A percentile compares a stretch with the other conserved stretches of the same genome.
Evolutionary conservation across 2,888 invertebrate genomes (phyloP).

Genomic region (Ichneumon xanthorius): DNA sequence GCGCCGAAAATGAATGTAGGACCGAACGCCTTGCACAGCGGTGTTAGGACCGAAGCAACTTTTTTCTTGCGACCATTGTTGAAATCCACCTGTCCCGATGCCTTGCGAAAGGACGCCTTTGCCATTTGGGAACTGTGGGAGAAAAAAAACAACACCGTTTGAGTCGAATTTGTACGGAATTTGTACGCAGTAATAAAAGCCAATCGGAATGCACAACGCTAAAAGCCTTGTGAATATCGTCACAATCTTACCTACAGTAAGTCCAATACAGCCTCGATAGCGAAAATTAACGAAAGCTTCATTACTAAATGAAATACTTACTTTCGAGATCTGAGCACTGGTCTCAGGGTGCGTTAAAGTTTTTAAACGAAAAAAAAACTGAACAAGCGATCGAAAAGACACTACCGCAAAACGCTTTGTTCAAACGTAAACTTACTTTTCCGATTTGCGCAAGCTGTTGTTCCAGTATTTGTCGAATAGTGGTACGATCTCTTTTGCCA

Average conservation of each 20-base stretch:
- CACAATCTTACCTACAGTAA: conserved; percentile 80
- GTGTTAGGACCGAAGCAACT: conserved; percentile 93
- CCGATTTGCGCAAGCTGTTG: conserved; percentile 88
- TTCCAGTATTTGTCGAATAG: conserved; percentile 94
- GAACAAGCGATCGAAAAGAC: conserved; percentile 16
- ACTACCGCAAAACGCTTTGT: neutral
- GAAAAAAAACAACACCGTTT: conserved; percentile 47
- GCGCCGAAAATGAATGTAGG: conserved; percentile 95
- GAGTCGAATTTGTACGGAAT: conserved; percentile 5
- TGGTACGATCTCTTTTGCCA: conserved; percentile 92
- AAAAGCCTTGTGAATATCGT: conserved; percentile 23
- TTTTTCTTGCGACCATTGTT: conserved; percentile 89
- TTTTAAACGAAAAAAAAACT: conserved; percentile 5
- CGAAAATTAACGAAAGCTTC: conserved; percentile 69
- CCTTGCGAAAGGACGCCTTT: conserved; percentile 89
- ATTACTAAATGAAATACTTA: conserved; percentile 54
- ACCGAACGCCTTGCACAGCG: conserved; percentile 95
- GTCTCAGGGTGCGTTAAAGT: conserved; percentile 1
- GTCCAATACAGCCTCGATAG: conserved; percentile 83
- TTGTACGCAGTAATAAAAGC: conserved; percentile 25
- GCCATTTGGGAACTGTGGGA: conserved; percentile 83
- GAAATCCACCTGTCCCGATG: conserved; percentile 91
- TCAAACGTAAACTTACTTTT: conserved; percentile 86
- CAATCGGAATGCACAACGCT: conserved; percentile 23
- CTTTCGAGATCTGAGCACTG: conserved; percentile 37